Base-by-base conservation (phyloP, 2,888 invertebrate species). In the Notocelia uddmanniana region DNA sequence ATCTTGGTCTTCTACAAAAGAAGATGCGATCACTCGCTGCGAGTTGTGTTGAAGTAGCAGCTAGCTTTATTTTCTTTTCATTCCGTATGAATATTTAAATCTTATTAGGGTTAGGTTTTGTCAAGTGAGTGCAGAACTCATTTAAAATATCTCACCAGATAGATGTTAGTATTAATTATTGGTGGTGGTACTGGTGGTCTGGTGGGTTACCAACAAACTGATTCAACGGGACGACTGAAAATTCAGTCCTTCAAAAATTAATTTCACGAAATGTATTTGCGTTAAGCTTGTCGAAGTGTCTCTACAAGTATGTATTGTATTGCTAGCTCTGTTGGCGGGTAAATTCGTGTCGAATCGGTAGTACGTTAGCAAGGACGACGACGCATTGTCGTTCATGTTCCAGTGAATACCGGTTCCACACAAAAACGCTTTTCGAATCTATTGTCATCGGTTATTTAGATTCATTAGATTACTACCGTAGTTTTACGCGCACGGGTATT, bases 331-430 rank as follows among this genome's bases (percentile, higher is more conserved):
- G 11, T 67, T 60, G 59, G 31, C 59, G 34, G 8, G 59, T 45
- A 54, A 60, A 60, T 59, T 67, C 71, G 54, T 71, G 67, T 71
- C 71, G 45, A 67, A 71, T 71, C 34, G 67, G 48, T 21, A 59
- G 59, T 34, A 60, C 31, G 66, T 58, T 50, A 19, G 50, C 71
- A 67, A 71, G 71, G 69, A 64, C 64, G 48, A 23, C 19, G 21
- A 5, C 5, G 26, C 3, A 26, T 5, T 52, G 50, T 64, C 48
- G 34, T n/a, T 11, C 55, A 54, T 57, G n/a, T 62, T n/a, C 18
- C 48, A 63, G 8, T 57, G 54, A 45, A 48, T 54, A 54, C 54
- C 54, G 41, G 54, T 31, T 54, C 54, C 52, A 60, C 48, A 57
- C 55, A 31, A 63, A 52, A 55, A 55, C 54, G n/a, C 52, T 41